These are phyloP conservation scores for Hypomecis punctinalis DNA, from an alignment of 2,888 invertebrate species.

Conservation along the genomic window DNA sequence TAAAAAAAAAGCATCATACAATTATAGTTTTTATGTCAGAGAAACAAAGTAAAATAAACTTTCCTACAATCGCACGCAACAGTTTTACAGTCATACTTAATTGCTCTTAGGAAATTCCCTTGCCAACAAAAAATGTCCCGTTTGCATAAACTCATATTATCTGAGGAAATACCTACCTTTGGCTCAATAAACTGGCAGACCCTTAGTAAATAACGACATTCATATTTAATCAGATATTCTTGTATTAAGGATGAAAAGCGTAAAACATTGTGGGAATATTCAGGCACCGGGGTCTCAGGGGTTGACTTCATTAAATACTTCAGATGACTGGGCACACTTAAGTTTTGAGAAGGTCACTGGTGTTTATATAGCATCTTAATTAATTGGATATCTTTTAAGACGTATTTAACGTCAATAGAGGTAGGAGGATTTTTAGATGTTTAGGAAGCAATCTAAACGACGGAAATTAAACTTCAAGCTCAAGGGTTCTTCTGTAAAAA, in stretches of 20 bases:
- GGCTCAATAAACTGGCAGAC: slow-evolving; percentile 38
- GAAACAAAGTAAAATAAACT: too few species aligned
- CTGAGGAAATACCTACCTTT: slow-evolving; percentile 31
- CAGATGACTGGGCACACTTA: slow-evolving; percentile 1
- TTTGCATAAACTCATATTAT: slow-evolving; percentile 22
- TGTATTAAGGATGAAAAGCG: slow-evolving; percentile 31
- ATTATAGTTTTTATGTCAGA: too few species aligned
- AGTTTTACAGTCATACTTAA: too few species aligned
- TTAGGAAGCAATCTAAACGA: too few species aligned
- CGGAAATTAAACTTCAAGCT: too few species aligned
- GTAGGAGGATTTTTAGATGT: neutral
- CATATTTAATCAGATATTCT: slow-evolving; percentile 36
- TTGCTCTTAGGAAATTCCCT: too few species aligned
- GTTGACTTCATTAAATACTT: slow-evolving; percentile 8
- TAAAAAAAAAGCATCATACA: too few species aligned
- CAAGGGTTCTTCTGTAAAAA: too few species aligned
- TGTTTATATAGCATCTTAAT: neutral
- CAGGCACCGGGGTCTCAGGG: slow-evolving; percentile 7
- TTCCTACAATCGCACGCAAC: too few species aligned
- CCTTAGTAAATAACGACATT: slow-evolving; percentile 38
- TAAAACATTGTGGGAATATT: slow-evolving; percentile 29
- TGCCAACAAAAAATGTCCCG: slow-evolving; percentile 9
- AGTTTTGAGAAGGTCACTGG: neutral
- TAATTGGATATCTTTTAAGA: neutral
- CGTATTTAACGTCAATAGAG: neutral